Evolutionary conservation across 2,888 invertebrate species (phyloP).

Genomic region (Cerceris rybyensis): DNA sequence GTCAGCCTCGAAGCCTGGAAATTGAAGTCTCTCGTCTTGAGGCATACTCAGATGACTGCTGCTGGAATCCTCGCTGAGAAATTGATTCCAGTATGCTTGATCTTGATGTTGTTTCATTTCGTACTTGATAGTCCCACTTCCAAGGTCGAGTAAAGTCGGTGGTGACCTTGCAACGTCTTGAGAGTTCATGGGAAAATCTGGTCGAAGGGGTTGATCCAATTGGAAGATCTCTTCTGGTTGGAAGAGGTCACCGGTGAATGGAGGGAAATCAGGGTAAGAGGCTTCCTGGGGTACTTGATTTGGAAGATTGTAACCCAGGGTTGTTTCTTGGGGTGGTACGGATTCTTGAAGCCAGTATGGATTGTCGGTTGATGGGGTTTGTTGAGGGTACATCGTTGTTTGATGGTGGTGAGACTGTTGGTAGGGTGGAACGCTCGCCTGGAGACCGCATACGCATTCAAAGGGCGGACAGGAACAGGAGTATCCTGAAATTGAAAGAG

Average conservation of each 20-base stretch:
- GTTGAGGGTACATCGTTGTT: slow-evolving; percentile 64
- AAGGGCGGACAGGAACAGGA: slow-evolving; percentile 89
- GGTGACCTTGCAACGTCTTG: slow-evolving; percentile 85
- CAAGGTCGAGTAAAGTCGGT: slow-evolving; percentile 88
- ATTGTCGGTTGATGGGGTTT: slow-evolving; percentile 66
- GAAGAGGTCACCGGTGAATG: slow-evolving; percentile 86
- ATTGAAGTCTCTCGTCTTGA: slow-evolving; percentile 81
- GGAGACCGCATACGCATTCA: slow-evolving; percentile 87
- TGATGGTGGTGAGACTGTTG: slow-evolving; percentile 67
- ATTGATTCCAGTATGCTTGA: slow-evolving; percentile 79
- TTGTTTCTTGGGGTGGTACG: slow-evolving; percentile 77
- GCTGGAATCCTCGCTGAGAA: slow-evolving; percentile 80
- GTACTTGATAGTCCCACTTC: slow-evolving; percentile 87
- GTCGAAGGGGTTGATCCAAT: slow-evolving; percentile 87
- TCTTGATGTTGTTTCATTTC: slow-evolving; percentile 83
- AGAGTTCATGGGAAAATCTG: slow-evolving; percentile 83
- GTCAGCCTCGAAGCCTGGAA: slow-evolving; percentile 71
- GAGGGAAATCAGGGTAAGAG: slow-evolving; percentile 83
- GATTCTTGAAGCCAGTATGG: slow-evolving; percentile 81
- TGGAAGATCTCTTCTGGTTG: slow-evolving; percentile 91
- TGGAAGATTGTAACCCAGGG: slow-evolving; percentile 79
- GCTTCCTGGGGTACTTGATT: slow-evolving; percentile 80
- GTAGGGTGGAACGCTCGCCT: slow-evolving; percentile 73
- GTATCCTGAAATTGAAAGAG: slow-evolving; percentile 82
- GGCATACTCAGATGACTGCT: slow-evolving; percentile 79